A percentile compares a stretch with the other conserved stretches of the same genome.
Conservation (phyloP, 2,797 vertebrate species). For the Phoeniculus purpureus region DNA sequence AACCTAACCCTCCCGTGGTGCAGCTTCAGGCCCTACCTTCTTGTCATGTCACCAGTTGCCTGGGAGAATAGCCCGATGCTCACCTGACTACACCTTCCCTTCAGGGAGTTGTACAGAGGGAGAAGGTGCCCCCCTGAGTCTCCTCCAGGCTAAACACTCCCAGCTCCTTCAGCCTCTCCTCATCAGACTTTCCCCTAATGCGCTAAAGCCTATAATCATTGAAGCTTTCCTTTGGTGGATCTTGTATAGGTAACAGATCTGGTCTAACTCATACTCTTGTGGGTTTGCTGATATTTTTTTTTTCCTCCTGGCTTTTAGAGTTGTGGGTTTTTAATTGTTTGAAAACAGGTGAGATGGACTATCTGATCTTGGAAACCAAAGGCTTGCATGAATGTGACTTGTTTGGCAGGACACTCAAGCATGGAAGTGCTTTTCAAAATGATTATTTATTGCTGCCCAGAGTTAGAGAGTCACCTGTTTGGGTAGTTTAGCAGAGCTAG, state of each 20-base stretch:
- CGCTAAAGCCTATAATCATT: not conserved
- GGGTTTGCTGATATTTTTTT: not conserved
- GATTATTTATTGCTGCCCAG: not conserved
- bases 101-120: no score
- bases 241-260: not conserved
- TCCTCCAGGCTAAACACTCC: no score
- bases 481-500: no score
- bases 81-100: no score
- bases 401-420: not conserved
- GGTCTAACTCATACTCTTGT: not conserved
- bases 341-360: not conserved
- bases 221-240: not conserved
- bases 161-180: no score
- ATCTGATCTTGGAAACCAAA: not conserved
- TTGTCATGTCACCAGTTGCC: no score
- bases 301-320: not conserved
- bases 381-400: not conserved
- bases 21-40: no score
- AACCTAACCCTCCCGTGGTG: no score
- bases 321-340: not conserved
- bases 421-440: not conserved
- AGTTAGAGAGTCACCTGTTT: not conserved
- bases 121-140: no score
- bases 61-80: no score
- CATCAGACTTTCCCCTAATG: no score